phyloP scores from a whole-genome alignment of 2,113 vertebrate species.

The Hippocampus guttulatus region DNA sequence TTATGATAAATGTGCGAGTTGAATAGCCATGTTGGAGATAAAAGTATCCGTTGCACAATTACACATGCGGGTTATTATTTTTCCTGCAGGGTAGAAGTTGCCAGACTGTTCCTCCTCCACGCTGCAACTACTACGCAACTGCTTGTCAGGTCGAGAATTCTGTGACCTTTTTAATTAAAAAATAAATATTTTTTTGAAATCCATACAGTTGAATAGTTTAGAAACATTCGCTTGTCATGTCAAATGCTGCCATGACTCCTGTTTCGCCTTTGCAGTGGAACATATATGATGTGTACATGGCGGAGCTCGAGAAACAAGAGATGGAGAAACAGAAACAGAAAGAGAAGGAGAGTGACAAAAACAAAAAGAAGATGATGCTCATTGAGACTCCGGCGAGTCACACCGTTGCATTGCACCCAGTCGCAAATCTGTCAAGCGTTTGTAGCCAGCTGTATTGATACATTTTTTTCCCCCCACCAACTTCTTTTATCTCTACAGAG shows the following conservation, averaged over 20 bases:
- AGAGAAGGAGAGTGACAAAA: conserved; percentile 73
- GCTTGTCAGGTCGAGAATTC: conserved; percentile 80
- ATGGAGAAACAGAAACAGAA: conserved; percentile 83
- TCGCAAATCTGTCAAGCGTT: background rate
- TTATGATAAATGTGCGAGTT: background rate
- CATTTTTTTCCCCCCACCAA: background rate
- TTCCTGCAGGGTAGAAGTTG: conserved; percentile 76
- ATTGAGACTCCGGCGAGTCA: conserved; percentile 74
- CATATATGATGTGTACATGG: conserved; percentile 84
- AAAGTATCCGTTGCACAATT: conserved; percentile 1
- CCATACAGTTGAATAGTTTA: background rate
- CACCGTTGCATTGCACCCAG: background rate
- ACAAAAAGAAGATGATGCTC: conserved; percentile 69
- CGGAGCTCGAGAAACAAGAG: conserved; percentile 82
- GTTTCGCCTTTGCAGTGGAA: conserved; percentile 76
- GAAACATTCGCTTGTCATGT: background rate
- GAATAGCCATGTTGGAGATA: background rate
- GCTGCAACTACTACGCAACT: conserved; percentile 75
- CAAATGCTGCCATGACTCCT: background rate
- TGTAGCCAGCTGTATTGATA: background rate
- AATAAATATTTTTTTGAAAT: too few species aligned
- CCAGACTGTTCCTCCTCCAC: conserved; percentile 83
- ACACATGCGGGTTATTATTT: conserved; percentile 3
- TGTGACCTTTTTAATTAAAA: background rate
- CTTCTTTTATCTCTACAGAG: conserved; percentile 54